phyloP scores from a whole-genome alignment of 2,797 vertebrate species.

The Propithecus deckenii region DNA sequence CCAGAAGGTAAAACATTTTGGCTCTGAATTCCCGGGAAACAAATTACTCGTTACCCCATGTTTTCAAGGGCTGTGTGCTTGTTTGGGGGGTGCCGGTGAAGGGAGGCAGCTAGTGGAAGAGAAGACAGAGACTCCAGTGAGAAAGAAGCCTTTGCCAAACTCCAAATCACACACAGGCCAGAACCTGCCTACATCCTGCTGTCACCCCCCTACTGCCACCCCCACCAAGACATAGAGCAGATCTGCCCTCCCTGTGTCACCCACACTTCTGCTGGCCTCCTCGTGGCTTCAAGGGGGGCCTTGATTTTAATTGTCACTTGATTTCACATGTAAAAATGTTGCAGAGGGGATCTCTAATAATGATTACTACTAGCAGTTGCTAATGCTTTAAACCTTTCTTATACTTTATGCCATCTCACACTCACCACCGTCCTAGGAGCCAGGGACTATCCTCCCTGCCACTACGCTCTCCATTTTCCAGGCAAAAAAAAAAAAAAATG shows the following conservation, averaged over 20 bases:
- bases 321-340: neutral
- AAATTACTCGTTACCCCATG: too few species aligned
- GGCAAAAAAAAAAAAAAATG: neutral
- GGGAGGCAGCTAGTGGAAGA: neutral
- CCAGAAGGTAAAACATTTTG: neutral
- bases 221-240: neutral
- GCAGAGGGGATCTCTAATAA: neutral
- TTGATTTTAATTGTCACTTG: neutral
- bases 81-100: fast-evolving
- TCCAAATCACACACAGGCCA: too few species aligned
- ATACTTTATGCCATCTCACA: neutral
- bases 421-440: neutral
- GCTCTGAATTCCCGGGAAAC: neutral
- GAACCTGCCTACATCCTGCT: fast-evolving
- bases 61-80: neutral
- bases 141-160: neutral
- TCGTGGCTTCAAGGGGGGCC: neutral
- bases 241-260: neutral
- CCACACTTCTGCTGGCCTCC: neutral
- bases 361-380: neutral
- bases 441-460: too few species aligned
- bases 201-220: neutral
- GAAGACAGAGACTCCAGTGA: neutral
- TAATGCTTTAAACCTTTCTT: neutral
- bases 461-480: neutral